phyloP scores from a whole-genome alignment of 2,113 vertebrate species.

The Otus sunia region DNA sequence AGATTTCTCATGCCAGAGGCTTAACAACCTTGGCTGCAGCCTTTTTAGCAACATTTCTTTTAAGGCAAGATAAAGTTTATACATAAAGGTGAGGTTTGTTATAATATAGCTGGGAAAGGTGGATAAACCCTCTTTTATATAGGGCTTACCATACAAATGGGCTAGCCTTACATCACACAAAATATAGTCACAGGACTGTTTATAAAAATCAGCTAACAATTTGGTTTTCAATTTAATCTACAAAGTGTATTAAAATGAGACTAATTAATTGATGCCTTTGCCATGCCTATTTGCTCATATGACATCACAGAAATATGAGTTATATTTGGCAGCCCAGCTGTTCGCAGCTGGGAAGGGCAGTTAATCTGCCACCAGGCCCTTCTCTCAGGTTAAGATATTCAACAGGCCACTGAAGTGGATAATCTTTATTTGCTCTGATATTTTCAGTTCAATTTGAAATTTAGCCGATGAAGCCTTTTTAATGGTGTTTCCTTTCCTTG shows the following conservation, averaged over 20 bases:
- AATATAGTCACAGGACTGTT: not conserved
- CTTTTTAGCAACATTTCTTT: not conserved
- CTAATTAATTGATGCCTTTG: not conserved
- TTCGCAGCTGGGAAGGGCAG: accelerated
- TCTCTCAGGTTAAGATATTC: not conserved
- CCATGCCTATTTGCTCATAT: not conserved
- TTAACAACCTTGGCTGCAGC: not conserved
- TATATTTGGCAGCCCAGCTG: not conserved
- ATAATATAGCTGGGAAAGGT: not conserved
- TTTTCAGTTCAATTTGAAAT: not conserved
- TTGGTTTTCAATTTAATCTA: not conserved
- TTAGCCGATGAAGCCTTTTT: not conserved
- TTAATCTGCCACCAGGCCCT: not conserved
- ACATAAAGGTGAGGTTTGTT: not conserved
- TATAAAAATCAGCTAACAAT: not conserved
- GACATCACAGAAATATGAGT: not conserved
- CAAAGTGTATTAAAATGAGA: not conserved
- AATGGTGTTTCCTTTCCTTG: not conserved
- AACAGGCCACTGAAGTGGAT: not conserved
- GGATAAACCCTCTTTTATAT: not conserved
- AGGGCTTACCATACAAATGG: not conserved
- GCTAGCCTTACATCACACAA: not conserved
- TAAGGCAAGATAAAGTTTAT: not conserved
- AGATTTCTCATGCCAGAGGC: not conserved
- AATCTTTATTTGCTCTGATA: not conserved